Percentiles rank a stretch among this genome's conserved stretches.
Conservation (phyloP, 2,888 invertebrate genomes). For the Bombylius discolor region DNA sequence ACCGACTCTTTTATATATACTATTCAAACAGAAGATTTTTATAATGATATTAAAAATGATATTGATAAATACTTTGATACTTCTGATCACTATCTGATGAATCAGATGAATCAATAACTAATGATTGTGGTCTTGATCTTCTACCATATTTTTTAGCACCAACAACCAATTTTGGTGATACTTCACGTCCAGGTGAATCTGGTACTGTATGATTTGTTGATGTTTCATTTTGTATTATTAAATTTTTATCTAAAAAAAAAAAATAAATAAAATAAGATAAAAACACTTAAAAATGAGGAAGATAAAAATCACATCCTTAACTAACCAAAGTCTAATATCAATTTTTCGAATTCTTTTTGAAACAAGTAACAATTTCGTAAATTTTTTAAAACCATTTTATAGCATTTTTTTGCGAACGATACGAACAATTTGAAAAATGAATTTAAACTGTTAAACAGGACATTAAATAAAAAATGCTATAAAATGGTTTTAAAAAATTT, state of each 20-base stretch:
- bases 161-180: constrained; percentile 57
- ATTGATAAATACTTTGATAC: no score
- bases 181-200: constrained; percentile 51
- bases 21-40: no score
- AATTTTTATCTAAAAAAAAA: constrained; percentile 22
- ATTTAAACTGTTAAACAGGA: no score
- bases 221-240: constrained; percentile 24
- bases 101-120: constrained; percentile 30
- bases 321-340: constrained; percentile 5
- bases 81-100: constrained; percentile 34
- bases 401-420: no score
- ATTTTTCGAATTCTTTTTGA: not conserved
- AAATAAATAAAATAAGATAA: not conserved
- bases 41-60: no score
- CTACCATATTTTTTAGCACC: constrained; percentile 66
- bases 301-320: not conserved
- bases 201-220: constrained; percentile 29
- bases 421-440: no score
- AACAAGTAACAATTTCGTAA: no score
- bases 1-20: no score
- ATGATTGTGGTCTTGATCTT: constrained; percentile 48
- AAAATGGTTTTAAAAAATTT: no score
- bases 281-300: not conserved
- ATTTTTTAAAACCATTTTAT: no score
- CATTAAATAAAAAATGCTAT: no score